These are phyloP conservation scores for Gnathonemus echidnorhynchus DNA, from an alignment of 2,113 vertebrate genomes.

Conservation along the genomic window DNA sequence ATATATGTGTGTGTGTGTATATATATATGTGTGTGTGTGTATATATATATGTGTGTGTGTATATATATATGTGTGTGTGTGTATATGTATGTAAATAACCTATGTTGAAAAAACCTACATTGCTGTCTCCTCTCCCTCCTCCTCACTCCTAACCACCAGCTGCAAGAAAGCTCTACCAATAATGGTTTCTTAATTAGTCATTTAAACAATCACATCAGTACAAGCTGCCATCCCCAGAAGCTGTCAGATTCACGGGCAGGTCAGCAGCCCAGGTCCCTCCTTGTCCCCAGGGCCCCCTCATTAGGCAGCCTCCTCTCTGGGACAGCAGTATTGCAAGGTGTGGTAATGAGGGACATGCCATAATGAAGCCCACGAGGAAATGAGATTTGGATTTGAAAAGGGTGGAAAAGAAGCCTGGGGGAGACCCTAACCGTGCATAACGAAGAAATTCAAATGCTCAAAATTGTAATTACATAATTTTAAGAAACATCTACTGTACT, in stretches of 20 bases:
- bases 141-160: conserved; percentile 24
- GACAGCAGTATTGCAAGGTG: conserved; percentile 14
- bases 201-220: conserved; percentile 37
- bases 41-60: too few species aligned
- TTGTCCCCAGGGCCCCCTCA: conserved; percentile 27
- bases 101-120: conserved; percentile 4
- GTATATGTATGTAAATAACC: neutral
- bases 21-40: too few species aligned
- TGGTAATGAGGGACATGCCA: conserved; percentile 25
- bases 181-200: conserved; percentile 36
- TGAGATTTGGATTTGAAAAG: conserved; percentile 21
- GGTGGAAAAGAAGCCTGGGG: conserved; percentile 7
- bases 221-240: conserved; percentile 26
- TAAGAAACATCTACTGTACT: conserved; percentile 10
- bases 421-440: neutral
- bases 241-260: conserved; percentile 31
- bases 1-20: too few species aligned
- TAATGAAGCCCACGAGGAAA: conserved; percentile 25
- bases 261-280: conserved; percentile 26
- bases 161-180: conserved; percentile 33
- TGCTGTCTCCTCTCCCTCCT: conserved; percentile 15
- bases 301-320: conserved; percentile 26
- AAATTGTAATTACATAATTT: conserved; percentile 28
- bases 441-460: conserved; percentile 11
- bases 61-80: too few species aligned